Evolutionary conservation across 30 jellyfish, hydroid and myxozoan genomes (phyloP), one percentile per base, ranked within the genome.

Genomic region (Aurelia coerulea): DNA sequence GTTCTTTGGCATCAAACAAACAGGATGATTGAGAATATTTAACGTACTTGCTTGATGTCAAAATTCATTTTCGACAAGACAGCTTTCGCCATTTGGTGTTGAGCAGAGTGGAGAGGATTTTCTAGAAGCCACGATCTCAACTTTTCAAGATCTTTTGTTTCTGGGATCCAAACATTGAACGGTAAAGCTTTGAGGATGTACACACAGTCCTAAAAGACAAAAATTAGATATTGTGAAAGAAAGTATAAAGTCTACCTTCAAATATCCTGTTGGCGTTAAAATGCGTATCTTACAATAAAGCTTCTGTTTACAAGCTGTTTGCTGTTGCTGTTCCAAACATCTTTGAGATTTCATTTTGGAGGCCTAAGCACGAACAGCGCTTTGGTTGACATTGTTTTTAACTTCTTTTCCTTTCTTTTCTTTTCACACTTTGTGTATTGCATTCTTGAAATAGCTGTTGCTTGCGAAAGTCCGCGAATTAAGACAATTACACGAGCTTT

Each of bases 101-200:
- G 90, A 18, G 41, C 79, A 2, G 98, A 93, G 31, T 71, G 39
- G 17, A 93, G 69, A 7, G 96, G 93, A 29, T 33, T 42, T 13
- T 84, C 90, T 14, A 93, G 82, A 29, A 93, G 60, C 98, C 98
- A 93, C 2, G 76, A 70, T 29, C 98, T 87, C 66, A 93, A 73
- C 52, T 35, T 69, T 32, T 93, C 96, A 62, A 93, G 68, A 78
- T 93, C 98, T 33, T 62, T 19, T 17, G 66, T 50, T 73, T 70
- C 76, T 33, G 98, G 98, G 46, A 33, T 13, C 98, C 98, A 93
- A 6, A 53, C 4, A 29, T 81, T 80, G 46, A 93, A 74, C 33
- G 95, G 98, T 66, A 93, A 66, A 13, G 94, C 75, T 18, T 88
- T 71, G 41, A 93, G 85, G 64, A 93, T 73, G 64, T 81, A 79